These are phyloP conservation scores for Pseudolycoriella hygida DNA, from an alignment of 2,888 invertebrate genomes.

Conservation along the genomic window DNA sequence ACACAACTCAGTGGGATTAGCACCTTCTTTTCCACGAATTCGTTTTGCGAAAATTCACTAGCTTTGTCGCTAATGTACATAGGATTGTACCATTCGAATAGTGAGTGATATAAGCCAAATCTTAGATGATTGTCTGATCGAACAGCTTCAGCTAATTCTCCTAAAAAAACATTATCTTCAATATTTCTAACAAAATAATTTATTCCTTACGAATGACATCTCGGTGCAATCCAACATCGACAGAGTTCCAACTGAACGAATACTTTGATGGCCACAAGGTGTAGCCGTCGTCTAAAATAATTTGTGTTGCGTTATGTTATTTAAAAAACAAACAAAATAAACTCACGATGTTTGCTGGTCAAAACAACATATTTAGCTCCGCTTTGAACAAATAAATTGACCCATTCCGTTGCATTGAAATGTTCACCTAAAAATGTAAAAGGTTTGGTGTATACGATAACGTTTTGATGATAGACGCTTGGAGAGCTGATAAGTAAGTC, in stretches of 20 bases:
- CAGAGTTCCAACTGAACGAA: conserved; percentile 71
- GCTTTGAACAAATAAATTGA: conserved; percentile 57
- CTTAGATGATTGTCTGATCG: conserved; percentile 39
- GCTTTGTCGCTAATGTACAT: conserved; percentile 53
- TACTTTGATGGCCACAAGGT: conserved; percentile 67
- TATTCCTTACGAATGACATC: conserved; percentile 27
- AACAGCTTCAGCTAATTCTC: conserved; percentile 55
- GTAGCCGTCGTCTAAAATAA: conserved; percentile 47
- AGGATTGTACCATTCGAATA: conserved; percentile 81
- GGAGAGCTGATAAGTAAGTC: no score
- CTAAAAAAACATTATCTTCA: no score
- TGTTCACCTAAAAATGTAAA: conserved; percentile 27
- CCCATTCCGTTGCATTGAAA: conserved; percentile 73
- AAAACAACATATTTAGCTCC: conserved; percentile 81
- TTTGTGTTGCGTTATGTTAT: no score
- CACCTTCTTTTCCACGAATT: conserved; percentile 49
- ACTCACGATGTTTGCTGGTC: conserved; percentile 58
- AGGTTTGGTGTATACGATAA: no score
- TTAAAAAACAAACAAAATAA: no score
- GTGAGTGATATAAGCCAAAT: conserved; percentile 72
- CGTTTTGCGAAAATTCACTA: conserved; percentile 39
- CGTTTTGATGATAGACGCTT: no score
- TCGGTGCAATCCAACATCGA: conserved; percentile 56
- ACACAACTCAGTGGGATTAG: no score
- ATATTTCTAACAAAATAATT: no score